phyloP scores from a whole-genome alignment of 2,113 vertebrate genomes.

The Lonchura striata region DNA sequence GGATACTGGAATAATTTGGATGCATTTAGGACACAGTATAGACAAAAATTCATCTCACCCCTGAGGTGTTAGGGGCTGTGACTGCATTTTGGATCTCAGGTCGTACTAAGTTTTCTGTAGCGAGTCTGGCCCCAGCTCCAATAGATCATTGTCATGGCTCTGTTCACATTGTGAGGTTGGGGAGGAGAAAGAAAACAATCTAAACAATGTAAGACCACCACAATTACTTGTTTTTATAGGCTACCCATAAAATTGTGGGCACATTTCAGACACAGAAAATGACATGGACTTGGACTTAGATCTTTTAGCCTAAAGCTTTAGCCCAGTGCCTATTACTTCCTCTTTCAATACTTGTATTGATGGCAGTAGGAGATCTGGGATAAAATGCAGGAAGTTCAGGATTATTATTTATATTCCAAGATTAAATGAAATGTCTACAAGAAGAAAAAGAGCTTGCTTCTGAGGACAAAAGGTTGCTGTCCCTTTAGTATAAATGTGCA shows the following conservation, averaged over 20 bases:
- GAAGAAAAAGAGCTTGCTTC: neutral
- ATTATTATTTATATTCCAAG: neutral
- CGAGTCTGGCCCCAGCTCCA: neutral
- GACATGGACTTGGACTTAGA: neutral
- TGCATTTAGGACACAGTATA: neutral
- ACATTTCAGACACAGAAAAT: neutral
- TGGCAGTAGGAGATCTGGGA: neutral
- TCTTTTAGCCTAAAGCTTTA: neutral
- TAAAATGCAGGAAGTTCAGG: neutral
- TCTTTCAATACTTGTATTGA: neutral
- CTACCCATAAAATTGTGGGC: neutral
- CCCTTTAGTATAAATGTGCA: neutral
- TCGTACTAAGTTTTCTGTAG: neutral
- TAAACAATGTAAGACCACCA: neutral
- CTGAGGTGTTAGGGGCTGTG: conserved; percentile 10
- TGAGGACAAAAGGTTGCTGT: neutral
- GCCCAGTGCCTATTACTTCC: neutral
- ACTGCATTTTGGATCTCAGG: conserved; percentile 15
- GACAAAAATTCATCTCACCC: conserved; percentile 17
- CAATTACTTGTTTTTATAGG: neutral
- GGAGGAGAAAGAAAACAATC: neutral
- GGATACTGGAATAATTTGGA: conserved; percentile 35
- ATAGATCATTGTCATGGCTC: neutral
- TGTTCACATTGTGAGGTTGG: neutral
- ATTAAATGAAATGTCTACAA: neutral